phyloP scores from a whole-genome alignment of 2,113 vertebrate genomes.

The Collichthys lucidus region DNA sequence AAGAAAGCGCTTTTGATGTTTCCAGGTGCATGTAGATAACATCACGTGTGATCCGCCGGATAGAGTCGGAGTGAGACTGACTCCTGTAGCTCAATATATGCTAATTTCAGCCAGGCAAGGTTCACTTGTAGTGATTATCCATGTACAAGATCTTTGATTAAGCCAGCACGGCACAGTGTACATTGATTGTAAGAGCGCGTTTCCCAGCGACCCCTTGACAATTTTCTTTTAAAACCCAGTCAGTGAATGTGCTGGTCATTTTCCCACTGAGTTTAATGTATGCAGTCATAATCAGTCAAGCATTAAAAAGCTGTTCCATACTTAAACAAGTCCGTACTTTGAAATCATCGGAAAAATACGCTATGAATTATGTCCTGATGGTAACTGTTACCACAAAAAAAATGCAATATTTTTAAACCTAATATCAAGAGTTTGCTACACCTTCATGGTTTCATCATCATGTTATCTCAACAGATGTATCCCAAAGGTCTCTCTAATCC shows the following conservation, averaged over 20 bases:
- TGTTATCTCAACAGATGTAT: slow-evolving; percentile 25
- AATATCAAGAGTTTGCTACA: slow-evolving; percentile 18
- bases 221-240: slow-evolving; percentile 27
- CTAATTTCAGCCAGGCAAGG: slow-evolving; percentile 74
- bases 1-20: slow-evolving; percentile 54
- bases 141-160: slow-evolving; percentile 81
- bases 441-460: slow-evolving; percentile 35
- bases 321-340: neutral
- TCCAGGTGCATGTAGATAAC: slow-evolving; percentile 52
- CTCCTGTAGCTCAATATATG: slow-evolving; percentile 82
- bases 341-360: slow-evolving; percentile 22
- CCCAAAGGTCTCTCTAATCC: slow-evolving; percentile 47
- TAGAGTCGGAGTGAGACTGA: slow-evolving; percentile 66
- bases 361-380: neutral
- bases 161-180: slow-evolving; percentile 57
- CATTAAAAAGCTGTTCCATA: slow-evolving; percentile 33
- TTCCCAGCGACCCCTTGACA: slow-evolving; percentile 60
- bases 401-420: neutral
- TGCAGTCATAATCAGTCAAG: slow-evolving; percentile 39
- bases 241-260: slow-evolving; percentile 54
- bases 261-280: slow-evolving; percentile 24
- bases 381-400: neutral
- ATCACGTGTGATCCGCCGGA: slow-evolving; percentile 60
- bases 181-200: slow-evolving; percentile 75
- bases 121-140: slow-evolving; percentile 78